These are phyloP conservation scores for Phenganax stokvisi DNA, from an alignment of 92 coral and sea anemone species.

Conservation along the genomic window DNA sequence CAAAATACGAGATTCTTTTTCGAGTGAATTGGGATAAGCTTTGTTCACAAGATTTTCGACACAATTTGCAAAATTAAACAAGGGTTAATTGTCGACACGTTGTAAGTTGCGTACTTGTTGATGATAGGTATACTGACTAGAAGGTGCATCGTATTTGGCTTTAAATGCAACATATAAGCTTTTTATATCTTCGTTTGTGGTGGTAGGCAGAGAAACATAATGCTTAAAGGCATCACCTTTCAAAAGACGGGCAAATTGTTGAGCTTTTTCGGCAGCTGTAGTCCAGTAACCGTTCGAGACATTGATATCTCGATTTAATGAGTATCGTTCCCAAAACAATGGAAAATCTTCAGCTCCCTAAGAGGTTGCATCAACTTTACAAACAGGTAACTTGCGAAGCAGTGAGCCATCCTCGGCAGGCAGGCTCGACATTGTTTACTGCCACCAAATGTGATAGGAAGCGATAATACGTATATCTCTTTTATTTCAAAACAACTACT, in stretches of 20 bases:
- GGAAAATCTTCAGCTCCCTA: constrained; percentile 2
- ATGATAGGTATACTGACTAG: not conserved
- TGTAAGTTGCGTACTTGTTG: not conserved
- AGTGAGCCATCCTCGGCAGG: not conserved
- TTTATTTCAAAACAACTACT: too few species aligned
- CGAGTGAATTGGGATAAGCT: constrained; percentile 15
- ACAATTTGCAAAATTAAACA: not conserved
- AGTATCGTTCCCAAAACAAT: not conserved
- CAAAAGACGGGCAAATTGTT: constrained; percentile 22
- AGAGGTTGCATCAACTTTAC: constrained; percentile 10
- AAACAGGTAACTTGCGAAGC: not conserved
- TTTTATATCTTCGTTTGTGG: not conserved
- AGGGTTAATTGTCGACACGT: not conserved
- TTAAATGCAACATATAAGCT: not conserved
- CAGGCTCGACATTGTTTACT: not conserved
- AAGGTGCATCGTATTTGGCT: constrained; percentile 10
- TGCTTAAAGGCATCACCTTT: constrained; percentile 12
- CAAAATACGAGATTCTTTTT: constrained; percentile 5
- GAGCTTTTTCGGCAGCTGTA: constrained; percentile 3
- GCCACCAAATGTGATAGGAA: constrained; percentile 5
- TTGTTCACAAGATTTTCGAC: constrained; percentile 29
- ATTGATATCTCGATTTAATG: constrained; percentile 6
- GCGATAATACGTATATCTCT: too few species aligned
- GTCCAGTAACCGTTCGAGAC: constrained; percentile 7
- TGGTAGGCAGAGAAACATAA: not conserved